Base-by-base conservation (phyloP, 2,797 vertebrate genomes). In the Poecilia picta region DNA sequence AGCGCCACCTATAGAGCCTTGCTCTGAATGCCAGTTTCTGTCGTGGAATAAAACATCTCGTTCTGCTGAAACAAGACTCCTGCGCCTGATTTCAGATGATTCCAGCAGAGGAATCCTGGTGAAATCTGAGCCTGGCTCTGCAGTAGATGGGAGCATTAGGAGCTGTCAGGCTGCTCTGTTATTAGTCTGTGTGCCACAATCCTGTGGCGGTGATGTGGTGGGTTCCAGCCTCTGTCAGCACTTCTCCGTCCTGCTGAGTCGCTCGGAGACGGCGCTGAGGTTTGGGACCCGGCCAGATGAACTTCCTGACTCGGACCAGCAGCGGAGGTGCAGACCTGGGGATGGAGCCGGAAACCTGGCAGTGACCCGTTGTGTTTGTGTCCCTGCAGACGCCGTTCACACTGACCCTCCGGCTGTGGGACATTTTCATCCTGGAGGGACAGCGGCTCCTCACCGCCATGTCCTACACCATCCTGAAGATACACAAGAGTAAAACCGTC, bases 391-490 rank as follows among this genome's bases (percentile, higher is more conserved):
- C 96, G 0, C 97, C 97, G 0, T 97, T 97, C 91, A 96, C 95
- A 0, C 93, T 98, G 87, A 98, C 97, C 12, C 93, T 97, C 46
- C 95, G 96, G 4, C 92, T 97, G 28, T 97, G 97, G 96, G 97
- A 97, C 78, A 94, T 97, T 81, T 97, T 96, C 89, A 96, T 97
- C 80, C 92, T 97, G 89, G 97, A 98, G 84, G 96, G 96, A 2
- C 95, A 98, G 87, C 87, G 91, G 13, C 92, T 97, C 49, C 95
- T 97, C 85, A 96, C 95, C 0, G 97, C 97, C 82, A 97, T 96
- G 97, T 95, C 96, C 11, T 96, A 97, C 91, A 96, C 96, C 79
- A 92, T 96, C 91, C 95, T 98, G 85, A 96, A 96, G 89, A 91
- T 96, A 55, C 96, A 97, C 94, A 96, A 95, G 93, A 97, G 97